Evolutionary conservation across 2,797 vertebrate species (phyloP).

Genomic region (Sebastes baramenuke): DNA sequence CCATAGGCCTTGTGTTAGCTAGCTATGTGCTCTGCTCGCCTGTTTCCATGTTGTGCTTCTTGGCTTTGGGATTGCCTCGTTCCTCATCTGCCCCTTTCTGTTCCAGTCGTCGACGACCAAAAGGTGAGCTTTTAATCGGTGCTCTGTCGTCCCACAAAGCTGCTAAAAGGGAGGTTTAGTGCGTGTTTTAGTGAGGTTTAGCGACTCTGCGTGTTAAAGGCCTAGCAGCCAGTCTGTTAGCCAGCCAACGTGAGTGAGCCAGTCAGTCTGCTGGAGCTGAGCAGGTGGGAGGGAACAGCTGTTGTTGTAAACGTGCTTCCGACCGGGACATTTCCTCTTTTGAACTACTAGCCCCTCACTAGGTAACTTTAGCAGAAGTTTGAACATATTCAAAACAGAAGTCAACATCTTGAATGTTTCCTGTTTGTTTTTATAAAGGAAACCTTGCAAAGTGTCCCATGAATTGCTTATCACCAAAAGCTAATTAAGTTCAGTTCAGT

Average conservation of each 20-base stretch:
- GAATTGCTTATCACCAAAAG: background rate
- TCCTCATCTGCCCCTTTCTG: background rate
- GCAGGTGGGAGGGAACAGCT: slow-evolving; percentile 79
- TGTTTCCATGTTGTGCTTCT: slow-evolving; percentile 69
- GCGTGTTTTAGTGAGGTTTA: slow-evolving; percentile 14
- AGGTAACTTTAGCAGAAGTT: no score
- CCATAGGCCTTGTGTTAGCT: slow-evolving; percentile 21
- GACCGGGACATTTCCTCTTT: slow-evolving; percentile 48
- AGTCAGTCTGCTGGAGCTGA: slow-evolving; percentile 33
- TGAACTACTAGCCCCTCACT: background rate
- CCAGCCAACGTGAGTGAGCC: slow-evolving; percentile 43
- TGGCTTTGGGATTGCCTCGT: background rate
- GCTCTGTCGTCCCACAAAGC: background rate
- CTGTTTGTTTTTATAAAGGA: background rate
- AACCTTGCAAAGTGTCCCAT: background rate
- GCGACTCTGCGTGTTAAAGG: slow-evolving; percentile 71
- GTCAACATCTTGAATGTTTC: background rate
- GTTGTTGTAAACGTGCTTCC: slow-evolving; percentile 66
- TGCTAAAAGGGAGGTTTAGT: background rate
- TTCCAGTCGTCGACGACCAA: background rate
- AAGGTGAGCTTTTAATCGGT: background rate
- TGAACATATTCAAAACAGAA: background rate
- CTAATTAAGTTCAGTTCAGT: no score
- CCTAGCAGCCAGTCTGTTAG: slow-evolving; percentile 67
- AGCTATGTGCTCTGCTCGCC: slow-evolving; percentile 50